These are phyloP conservation scores for Tachina lurida DNA, from an alignment of 2,888 invertebrate species.

Conservation along the genomic window DNA sequence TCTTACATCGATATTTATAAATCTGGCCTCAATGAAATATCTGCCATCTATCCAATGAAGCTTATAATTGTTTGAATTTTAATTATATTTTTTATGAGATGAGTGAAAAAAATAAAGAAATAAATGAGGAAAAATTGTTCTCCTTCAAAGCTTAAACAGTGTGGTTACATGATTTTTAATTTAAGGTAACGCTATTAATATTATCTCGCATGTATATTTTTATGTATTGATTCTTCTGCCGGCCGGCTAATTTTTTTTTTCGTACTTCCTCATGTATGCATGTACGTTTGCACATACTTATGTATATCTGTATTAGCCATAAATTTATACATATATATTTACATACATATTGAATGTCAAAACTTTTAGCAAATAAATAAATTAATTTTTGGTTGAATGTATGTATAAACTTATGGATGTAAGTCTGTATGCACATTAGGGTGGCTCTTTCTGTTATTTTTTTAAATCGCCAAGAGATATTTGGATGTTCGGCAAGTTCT, in stretches of 20 bases:
- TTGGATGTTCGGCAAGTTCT: no score
- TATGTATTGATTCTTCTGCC: slow-evolving; percentile 38
- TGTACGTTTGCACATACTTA: not conserved
- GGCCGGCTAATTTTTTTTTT: slow-evolving; percentile 54
- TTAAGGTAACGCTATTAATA: not conserved
- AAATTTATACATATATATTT: not conserved
- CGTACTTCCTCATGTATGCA: not conserved
- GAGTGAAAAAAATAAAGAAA: no score
- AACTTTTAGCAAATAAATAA: slow-evolving; percentile 16
- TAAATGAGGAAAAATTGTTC: no score
- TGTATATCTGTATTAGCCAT: not conserved
- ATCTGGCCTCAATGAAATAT: no score
- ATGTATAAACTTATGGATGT: not conserved
- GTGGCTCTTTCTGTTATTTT: no score
- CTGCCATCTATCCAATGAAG: no score
- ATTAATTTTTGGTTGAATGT: not conserved
- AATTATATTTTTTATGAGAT: no score
- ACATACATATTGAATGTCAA: slow-evolving; percentile 25
- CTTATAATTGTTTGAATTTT: no score
- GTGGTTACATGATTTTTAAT: no score
- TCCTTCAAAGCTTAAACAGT: no score
- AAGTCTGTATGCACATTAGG: not conserved
- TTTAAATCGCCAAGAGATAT: no score
- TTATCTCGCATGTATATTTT: not conserved
- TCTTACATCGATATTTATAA: no score